A percentile compares a stretch with the other conserved stretches of the same genome.
phyloP scores from a whole-genome alignment of 35 echinoderm and acorn worm genomes.

The Ophioderma brevispina region DNA sequence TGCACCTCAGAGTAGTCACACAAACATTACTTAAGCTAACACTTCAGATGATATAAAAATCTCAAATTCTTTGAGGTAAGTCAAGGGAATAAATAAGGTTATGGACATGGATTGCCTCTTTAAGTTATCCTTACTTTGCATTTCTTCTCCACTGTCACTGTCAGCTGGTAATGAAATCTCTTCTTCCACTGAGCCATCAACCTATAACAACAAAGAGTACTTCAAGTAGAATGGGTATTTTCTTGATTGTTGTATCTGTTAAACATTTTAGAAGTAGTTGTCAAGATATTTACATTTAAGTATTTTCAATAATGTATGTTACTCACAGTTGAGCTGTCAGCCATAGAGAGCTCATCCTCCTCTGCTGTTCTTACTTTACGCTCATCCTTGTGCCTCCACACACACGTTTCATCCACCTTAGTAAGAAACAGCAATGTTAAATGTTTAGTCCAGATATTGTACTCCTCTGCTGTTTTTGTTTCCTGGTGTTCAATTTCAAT shows the following conservation, averaged over 20 bases:
- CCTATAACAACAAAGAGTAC: neutral
- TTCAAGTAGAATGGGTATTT: too few species aligned
- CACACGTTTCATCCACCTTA: slow-evolving; percentile 84
- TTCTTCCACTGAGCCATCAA: slow-evolving; percentile 36
- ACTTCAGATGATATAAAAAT: too few species aligned
- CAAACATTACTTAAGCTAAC: too few species aligned
- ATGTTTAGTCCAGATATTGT: too few species aligned
- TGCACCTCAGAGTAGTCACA: too few species aligned
- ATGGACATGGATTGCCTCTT: too few species aligned
- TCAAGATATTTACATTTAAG: neutral
- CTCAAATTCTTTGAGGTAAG: too few species aligned
- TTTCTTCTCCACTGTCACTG: slow-evolving; percentile 18
- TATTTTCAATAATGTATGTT: neutral
- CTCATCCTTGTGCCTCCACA: slow-evolving; percentile 91
- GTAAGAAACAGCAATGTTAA: slow-evolving; percentile 6
- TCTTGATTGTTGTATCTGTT: too few species aligned
- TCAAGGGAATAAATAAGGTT: too few species aligned
- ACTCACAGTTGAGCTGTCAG: slow-evolving; percentile 72
- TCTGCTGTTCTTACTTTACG: slow-evolving; percentile 64
- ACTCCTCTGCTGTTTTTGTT: too few species aligned
- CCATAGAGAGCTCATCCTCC: slow-evolving; percentile 75
- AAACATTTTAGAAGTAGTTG: neutral
- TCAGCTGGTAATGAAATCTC: slow-evolving; percentile 18
- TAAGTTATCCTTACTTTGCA: slow-evolving; percentile 11
- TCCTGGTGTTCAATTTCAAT: too few species aligned